Evolutionary conservation across 2,113 vertebrate species (phyloP).

Genomic region (Elephantulus edwardii): DNA sequence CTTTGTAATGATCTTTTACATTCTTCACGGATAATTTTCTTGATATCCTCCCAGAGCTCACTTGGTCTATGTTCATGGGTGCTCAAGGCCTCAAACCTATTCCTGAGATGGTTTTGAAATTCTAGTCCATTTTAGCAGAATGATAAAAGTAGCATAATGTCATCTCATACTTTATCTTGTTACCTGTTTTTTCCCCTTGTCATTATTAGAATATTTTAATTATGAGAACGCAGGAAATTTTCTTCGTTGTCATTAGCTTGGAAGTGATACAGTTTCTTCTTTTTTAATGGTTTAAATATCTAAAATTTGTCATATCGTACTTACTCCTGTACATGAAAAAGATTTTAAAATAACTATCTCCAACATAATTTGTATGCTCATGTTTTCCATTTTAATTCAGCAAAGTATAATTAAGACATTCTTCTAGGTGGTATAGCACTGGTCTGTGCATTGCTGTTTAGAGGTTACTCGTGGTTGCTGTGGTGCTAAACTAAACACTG

Average conservation of each 20-base stretch:
- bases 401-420: not conserved
- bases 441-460: too few relatives aligned
- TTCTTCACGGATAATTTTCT: too few relatives aligned
- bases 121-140: not conserved
- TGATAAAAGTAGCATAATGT: not conserved
- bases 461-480: too few relatives aligned
- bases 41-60: too few relatives aligned
- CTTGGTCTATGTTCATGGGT: too few relatives aligned
- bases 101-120: too few relatives aligned
- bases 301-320: not conserved
- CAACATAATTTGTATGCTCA: too few relatives aligned
- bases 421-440: too few relatives aligned
- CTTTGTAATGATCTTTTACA: too few relatives aligned
- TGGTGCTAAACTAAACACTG: too few relatives aligned
- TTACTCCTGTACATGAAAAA: not conserved
- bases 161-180: not conserved
- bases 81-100: too few relatives aligned
- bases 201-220: not conserved
- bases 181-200: not conserved
- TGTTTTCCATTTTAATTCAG: not conserved
- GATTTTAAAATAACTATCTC: not conserved
- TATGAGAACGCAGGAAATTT: not conserved
- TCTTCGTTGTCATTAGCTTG: not conserved
- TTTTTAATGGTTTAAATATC: not conserved
- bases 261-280: not conserved